Evolutionary conservation across 2,113 vertebrate species (phyloP).

Genomic region (Rhinolophus sinicus): DNA sequence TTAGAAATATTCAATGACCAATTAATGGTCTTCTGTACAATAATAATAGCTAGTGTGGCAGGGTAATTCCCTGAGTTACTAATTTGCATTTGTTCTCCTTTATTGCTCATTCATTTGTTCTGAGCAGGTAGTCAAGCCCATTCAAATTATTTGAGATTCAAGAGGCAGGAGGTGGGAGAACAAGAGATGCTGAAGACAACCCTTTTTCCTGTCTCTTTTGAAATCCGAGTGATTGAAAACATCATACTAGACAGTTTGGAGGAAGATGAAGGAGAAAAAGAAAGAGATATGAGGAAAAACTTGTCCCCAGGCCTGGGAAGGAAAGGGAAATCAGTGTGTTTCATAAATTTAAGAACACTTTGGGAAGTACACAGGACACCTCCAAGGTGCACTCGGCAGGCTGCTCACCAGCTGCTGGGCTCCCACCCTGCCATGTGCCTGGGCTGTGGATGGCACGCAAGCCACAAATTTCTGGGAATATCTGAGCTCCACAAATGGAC

Average conservation of each 20-base stretch:
- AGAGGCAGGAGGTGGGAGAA: neutral
- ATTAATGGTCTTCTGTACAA: conserved; percentile 34
- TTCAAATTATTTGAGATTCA: conserved; percentile 50
- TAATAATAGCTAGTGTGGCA: conserved; percentile 3
- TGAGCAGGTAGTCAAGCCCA: conserved; percentile 41
- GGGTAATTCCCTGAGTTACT: conserved; percentile 5
- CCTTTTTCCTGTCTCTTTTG: conserved; percentile 5
- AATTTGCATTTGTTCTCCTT: conserved; percentile 48
- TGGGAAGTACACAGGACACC: neutral
- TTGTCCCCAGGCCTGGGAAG: neutral
- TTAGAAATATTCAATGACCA: conserved; percentile 59
- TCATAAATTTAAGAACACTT: neutral
- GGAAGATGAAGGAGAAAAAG: neutral
- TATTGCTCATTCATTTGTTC: conserved; percentile 59
- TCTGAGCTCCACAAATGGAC: neutral
- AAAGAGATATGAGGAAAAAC: neutral
- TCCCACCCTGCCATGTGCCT: neutral
- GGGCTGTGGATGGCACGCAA: neutral
- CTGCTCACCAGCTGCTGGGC: neutral
- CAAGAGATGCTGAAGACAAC: neutral
- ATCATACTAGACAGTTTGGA: conserved; percentile 9
- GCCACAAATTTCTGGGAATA: neutral
- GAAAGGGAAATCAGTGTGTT: neutral
- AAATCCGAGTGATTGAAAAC: conserved; percentile 62
- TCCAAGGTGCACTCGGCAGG: neutral